These are phyloP conservation scores for Adelphocoris suturalis DNA, from an alignment of 2,888 invertebrate species.

Conservation along the genomic window DNA sequence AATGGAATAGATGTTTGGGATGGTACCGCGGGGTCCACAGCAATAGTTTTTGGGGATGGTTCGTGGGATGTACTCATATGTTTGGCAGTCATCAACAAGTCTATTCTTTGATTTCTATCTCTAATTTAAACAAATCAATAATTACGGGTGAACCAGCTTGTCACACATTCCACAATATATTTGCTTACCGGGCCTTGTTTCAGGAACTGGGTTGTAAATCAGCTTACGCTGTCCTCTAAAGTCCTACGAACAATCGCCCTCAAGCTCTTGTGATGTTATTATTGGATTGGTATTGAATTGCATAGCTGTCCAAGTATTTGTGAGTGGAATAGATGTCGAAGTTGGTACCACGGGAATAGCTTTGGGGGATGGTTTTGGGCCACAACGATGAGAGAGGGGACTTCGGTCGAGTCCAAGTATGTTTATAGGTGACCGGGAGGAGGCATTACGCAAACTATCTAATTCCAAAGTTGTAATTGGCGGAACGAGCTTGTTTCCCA, in stretches of 20 bases:
- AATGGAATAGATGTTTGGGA: no score
- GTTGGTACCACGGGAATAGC: background rate
- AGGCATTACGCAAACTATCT: slow-evolving; percentile 44
- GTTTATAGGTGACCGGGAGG: slow-evolving; percentile 59
- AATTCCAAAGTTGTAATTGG: slow-evolving; percentile 61
- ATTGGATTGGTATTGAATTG: background rate
- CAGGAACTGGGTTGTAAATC: no score
- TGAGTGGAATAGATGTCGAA: background rate
- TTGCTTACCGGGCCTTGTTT: no score
- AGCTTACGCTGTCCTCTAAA: no score
- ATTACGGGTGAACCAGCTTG: no score
- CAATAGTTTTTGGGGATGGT: no score
- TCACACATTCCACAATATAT: no score
- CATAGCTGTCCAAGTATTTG: background rate
- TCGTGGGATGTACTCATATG: no score
- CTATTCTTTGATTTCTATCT: no score
- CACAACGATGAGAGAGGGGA: background rate
- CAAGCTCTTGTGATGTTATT: background rate
- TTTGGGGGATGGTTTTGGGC: background rate
- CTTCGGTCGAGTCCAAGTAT: slow-evolving; percentile 16
- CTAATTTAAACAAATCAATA: no score
- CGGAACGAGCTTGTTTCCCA: slow-evolving; percentile 50
- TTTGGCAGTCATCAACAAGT: no score
- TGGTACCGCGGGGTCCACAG: no score
- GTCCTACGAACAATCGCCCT: background rate